A percentile compares a stretch with the other conserved stretches of the same genome.
phyloP scores from a whole-genome alignment of 2,797 vertebrate species.

The Enteromius thamalakanensis region DNA sequence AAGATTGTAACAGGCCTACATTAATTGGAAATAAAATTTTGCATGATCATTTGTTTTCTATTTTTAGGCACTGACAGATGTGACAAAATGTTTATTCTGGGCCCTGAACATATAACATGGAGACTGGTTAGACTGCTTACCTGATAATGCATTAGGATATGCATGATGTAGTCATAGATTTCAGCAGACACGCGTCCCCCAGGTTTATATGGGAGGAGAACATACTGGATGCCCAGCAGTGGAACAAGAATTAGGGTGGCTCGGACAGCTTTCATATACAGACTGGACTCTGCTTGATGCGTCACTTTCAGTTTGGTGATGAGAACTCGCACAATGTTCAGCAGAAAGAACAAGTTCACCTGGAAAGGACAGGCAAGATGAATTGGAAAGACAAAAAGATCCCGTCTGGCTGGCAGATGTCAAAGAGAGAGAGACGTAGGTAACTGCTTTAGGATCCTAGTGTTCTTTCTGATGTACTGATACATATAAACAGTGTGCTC shows the following conservation, averaged over 20 bases:
- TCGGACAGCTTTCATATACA: constrained; percentile 98
- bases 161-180: constrained; percentile 93
- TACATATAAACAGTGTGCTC: background rate
- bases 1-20: too few species aligned
- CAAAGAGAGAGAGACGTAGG: background rate
- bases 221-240: constrained; percentile 92
- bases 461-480: constrained; percentile 11
- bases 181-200: constrained; percentile 87
- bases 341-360: constrained; percentile 96
- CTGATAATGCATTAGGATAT: constrained; percentile 97
- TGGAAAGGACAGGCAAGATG: constrained; percentile 57
- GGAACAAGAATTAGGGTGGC: constrained; percentile 96
- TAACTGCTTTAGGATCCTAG: background rate
- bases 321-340: constrained; percentile 96
- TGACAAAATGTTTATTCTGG: background rate
- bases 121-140: constrained; percentile 66
- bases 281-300: constrained; percentile 93
- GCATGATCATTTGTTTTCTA: background rate
- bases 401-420: constrained; percentile 12
- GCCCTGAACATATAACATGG: background rate
- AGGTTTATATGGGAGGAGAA: constrained; percentile 92
- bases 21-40: background rate
- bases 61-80: background rate
- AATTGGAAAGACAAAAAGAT: background rate
- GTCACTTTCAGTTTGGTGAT: constrained; percentile 98